Evolutionary conservation across 92 coral and sea anemone species (phyloP), one percentile per base, ranked within the genome.

Genomic region (Porites evermanni): DNA sequence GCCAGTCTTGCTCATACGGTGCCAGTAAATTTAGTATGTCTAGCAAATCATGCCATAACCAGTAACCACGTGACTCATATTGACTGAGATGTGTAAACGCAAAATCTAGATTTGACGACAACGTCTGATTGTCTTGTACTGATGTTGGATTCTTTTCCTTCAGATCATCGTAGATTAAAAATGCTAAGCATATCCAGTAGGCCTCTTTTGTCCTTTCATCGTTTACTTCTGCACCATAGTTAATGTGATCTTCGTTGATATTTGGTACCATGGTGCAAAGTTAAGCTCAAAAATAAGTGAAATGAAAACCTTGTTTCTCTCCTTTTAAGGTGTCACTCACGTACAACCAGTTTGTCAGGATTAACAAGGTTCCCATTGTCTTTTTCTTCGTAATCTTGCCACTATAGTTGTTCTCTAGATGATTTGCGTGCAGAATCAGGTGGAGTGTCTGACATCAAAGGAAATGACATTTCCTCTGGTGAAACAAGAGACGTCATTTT

Each of bases 281-380:
- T 13, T 23, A 61, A 61, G 23, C 3, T 14, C 11, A 67, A 19
- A 21, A 67, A 18, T 29, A 29, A 29, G 32, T 29, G 32, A 2
- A 29, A 29, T 29, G 32, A 29, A 29, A 29, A 29, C 32, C 32
- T 29, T 29, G 32, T 29, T 29, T 29, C 32, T 29, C 32, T 29
- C 32, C 3, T 29, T 29, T 29, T 29, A 2, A 2, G 59, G 13
- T 53, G 11, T 53, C 13, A 53, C 11, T 53, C 59, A 53, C 11
- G 59, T 53, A 64, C 6, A 64, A 20, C 72, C 14, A 10, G 29
- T 78, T 61, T 64, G 12, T n/a, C 20, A 7, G 68, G 78, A 44
- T 72, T 74, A 83, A 71, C 32, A 73, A 24, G 87, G 70, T 73
- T 83, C 81, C 71, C 87, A 72, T 18, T 83, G 71, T 83, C 32